Evolutionary conservation across 2,113 vertebrate species (phyloP).

Genomic region (Pollachius pollachius): DNA sequence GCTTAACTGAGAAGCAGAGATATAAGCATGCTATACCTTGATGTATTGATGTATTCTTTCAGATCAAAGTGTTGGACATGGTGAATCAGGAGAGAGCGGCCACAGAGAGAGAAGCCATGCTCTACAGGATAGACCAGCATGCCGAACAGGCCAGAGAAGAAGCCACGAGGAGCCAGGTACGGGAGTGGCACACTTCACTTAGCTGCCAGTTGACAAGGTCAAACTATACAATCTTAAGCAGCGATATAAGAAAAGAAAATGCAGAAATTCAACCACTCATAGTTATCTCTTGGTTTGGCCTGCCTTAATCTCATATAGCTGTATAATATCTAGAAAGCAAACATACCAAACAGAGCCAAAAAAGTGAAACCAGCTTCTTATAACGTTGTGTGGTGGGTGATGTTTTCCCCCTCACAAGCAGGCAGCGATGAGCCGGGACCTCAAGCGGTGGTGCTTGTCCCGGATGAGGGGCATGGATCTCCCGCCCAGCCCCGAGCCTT

Average conservation of each 20-base stretch:
- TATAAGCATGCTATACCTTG: too few relatives aligned
- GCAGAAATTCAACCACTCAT: too few relatives aligned
- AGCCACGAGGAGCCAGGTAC: slow-evolving; percentile 80
- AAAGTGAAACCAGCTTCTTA: too few relatives aligned
- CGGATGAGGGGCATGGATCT: slow-evolving; percentile 83
- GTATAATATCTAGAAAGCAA: too few relatives aligned
- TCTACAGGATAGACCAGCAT: slow-evolving; percentile 79
- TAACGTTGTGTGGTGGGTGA: too few relatives aligned
- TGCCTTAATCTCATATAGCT: too few relatives aligned
- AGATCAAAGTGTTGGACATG: slow-evolving; percentile 85
- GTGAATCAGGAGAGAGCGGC: slow-evolving; percentile 79
- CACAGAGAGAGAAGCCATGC: slow-evolving; percentile 77
- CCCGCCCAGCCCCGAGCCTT: slow-evolving; percentile 74
- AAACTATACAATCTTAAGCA: too few relatives aligned
- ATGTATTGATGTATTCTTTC: background rate
- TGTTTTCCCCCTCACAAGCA: slow-evolving; percentile 50
- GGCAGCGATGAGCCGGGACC: slow-evolving; percentile 77
- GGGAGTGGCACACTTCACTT: background rate
- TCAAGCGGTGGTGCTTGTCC: slow-evolving; percentile 85
- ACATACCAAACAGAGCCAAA: too few relatives aligned
- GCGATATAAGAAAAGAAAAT: too few relatives aligned
- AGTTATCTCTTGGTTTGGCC: too few relatives aligned
- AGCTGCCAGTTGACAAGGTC: background rate
- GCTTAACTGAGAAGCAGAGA: too few relatives aligned
- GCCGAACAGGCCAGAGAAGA: slow-evolving; percentile 64